Conservation (phyloP, 2,797 vertebrate species). For the Petrocephalus schoutedeni region DNA sequence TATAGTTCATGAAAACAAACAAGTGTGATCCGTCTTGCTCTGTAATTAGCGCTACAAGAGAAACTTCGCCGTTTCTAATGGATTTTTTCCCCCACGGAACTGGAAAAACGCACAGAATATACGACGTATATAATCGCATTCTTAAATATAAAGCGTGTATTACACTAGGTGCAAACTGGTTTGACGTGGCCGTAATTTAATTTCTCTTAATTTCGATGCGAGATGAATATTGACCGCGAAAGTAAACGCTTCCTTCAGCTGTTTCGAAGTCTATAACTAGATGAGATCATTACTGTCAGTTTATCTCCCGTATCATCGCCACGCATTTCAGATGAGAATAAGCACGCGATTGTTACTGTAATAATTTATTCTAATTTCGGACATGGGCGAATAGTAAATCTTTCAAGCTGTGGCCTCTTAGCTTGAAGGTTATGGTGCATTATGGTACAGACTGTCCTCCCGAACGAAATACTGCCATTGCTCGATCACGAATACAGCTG, state of each 20-base stretch:
- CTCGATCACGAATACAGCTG: not conserved
- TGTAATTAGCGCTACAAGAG: slow-evolving; percentile 4
- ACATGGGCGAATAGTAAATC: not conserved
- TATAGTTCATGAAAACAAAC: slow-evolving; percentile 14
- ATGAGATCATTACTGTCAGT: slow-evolving; percentile 9
- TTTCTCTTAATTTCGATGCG: slow-evolving; percentile 9
- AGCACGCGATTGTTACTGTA: not conserved
- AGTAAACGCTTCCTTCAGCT: slow-evolving; percentile 14
- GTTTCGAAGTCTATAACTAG: slow-evolving; percentile 10
- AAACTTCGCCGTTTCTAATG: slow-evolving; percentile 3
- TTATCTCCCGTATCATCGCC: not conserved
- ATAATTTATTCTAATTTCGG: slow-evolving; percentile 5
- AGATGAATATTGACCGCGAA: slow-evolving; percentile 15
- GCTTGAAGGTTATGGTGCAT: not conserved
- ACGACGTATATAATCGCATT: slow-evolving; percentile 18
- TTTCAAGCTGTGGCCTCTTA: not conserved
- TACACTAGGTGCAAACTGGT: slow-evolving; percentile 10
- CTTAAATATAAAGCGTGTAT: slow-evolving; percentile 18
- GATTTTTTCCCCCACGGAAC: slow-evolving; percentile 11
- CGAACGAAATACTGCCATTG: not conserved
- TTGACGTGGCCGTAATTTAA: slow-evolving; percentile 24
- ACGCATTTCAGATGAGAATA: slow-evolving; percentile 14
- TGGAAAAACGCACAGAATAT: slow-evolving; percentile 9
- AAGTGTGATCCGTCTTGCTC: slow-evolving; percentile 1
- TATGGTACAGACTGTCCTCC: not conserved